These are phyloP conservation scores for Pristionchus entomophagus DNA, from an alignment of 2,888 invertebrate species.

Conservation along the genomic window DNA sequence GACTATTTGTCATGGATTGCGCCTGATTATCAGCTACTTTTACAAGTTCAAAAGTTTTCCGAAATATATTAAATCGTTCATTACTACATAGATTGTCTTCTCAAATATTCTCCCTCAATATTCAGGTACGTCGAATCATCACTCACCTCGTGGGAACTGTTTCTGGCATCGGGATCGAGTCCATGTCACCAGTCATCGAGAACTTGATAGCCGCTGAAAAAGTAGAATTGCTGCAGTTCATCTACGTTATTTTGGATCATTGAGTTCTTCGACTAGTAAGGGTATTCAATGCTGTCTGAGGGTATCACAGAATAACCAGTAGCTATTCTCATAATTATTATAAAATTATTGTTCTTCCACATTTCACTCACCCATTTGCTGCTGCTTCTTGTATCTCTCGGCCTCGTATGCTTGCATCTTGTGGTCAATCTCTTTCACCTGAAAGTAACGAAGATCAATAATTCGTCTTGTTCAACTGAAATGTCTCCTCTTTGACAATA, in stretches of 20 bases:
- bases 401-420: conserved; percentile 61
- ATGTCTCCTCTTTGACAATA: too few relatives aligned
- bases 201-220: conserved; percentile 65
- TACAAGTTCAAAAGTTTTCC: neutral
- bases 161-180: conserved; percentile 65
- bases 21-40: too few relatives aligned
- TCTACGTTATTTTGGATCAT: too few relatives aligned
- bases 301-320: neutral
- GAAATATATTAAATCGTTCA: neutral
- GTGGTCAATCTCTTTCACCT: conserved; percentile 56
- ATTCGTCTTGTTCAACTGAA: too few relatives aligned
- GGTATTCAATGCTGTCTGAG: too few relatives aligned
- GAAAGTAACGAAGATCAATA: neutral
- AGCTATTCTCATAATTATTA: neutral
- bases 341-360: neutral
- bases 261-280: too few relatives aligned
- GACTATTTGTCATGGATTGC: neutral
- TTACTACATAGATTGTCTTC: neutral
- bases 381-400: conserved; percentile 57
- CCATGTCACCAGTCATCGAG: conserved; percentile 60
- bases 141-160: conserved; percentile 49
- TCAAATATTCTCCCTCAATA: too few relatives aligned
- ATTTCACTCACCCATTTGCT: conserved; percentile 60
- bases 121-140: too few relatives aligned
- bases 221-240: neutral